Conservation (phyloP, 2,797 vertebrate species). For the Otolemur crassicaudatus region DNA sequence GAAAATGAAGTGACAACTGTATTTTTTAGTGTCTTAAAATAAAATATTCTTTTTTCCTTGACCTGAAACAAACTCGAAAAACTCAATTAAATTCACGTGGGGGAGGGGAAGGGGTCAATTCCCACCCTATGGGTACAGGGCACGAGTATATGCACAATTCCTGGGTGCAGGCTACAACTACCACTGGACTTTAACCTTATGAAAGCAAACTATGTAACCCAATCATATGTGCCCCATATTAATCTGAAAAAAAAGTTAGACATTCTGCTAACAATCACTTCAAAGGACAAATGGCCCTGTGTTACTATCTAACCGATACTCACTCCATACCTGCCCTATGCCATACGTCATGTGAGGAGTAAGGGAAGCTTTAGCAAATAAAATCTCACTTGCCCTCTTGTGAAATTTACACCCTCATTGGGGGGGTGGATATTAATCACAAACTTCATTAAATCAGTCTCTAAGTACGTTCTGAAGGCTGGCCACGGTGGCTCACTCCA, state of each 20-base stretch:
- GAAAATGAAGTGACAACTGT: not conserved
- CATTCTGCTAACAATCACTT: not conserved
- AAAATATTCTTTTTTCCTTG: not conserved
- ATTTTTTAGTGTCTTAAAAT: slow-evolving; percentile 14
- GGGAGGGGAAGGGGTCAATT: too few species aligned
- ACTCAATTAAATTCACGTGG: too few species aligned
- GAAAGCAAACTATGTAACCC: too few species aligned
- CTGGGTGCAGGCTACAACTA: too few species aligned
- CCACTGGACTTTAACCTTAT: too few species aligned
- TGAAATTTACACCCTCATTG: not conserved
- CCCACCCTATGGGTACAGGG: too few species aligned
- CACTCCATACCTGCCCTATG: not conserved
- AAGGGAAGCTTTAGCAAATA: not conserved
- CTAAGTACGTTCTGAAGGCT: not conserved
- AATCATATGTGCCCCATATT: too few species aligned
- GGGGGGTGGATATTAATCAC: not conserved
- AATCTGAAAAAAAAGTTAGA: not conserved
- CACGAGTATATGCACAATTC: too few species aligned
- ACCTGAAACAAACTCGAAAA: not conserved
- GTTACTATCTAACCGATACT: not conserved
- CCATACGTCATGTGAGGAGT: not conserved
- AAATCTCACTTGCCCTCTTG: not conserved
- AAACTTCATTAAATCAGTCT: not conserved
- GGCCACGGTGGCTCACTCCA: too few species aligned
- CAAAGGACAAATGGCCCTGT: not conserved